phyloP scores from a whole-genome alignment of 2,888 invertebrate species.

The Deilephila elpenor region DNA sequence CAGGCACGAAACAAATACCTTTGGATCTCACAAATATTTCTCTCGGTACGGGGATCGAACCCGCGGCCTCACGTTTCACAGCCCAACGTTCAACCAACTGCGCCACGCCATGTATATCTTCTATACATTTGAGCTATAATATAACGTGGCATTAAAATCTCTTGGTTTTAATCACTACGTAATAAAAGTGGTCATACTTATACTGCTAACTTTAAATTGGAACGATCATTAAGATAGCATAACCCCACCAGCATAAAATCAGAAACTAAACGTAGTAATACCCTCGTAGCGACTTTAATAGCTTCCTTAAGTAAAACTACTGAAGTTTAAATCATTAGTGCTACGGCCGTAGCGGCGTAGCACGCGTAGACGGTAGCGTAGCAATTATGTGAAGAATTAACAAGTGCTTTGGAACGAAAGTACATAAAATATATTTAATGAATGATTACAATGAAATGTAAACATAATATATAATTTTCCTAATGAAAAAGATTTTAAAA shows the following conservation, averaged over 20 bases:
- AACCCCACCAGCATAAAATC: neutral
- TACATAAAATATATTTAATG: too few relatives aligned
- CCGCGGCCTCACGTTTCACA: too few relatives aligned
- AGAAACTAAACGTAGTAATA: neutral
- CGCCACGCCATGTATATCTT: neutral
- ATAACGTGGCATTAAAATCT: too few relatives aligned
- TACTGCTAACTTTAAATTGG: neutral
- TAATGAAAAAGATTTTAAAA: too few relatives aligned
- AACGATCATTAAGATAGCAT: neutral
- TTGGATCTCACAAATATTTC: too few relatives aligned
- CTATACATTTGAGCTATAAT: neutral
- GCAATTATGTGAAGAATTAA: constrained; percentile 7
- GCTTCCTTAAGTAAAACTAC: constrained; percentile 9
- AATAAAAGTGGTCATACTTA: neutral
- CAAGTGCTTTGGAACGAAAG: neutral
- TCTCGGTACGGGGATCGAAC: too few relatives aligned
- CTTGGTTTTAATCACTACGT: neutral
- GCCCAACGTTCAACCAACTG: too few relatives aligned
- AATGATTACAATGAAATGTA: too few relatives aligned
- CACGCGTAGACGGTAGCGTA: constrained; percentile 8
- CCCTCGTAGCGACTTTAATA: neutral
- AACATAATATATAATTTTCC: too few relatives aligned
- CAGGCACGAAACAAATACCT: too few relatives aligned
- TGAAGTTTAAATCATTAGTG: constrained; percentile 15
- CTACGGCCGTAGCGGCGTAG: constrained; percentile 18